phyloP scores from a whole-genome alignment of 2,888 invertebrate genomes.

The Trachelus tabidus region DNA sequence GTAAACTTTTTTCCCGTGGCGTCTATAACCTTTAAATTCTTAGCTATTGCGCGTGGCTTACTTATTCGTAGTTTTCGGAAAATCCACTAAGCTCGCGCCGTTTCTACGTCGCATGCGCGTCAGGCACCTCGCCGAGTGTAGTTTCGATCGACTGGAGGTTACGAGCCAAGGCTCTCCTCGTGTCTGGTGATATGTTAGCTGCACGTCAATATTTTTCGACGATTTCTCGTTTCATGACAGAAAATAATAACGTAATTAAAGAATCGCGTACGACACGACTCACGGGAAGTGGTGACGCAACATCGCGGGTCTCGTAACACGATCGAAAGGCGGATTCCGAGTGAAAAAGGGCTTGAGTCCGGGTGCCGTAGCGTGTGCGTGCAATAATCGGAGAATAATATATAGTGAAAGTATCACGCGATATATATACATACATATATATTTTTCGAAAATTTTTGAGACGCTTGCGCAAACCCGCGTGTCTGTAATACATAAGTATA shows the following conservation, averaged over 20 bases:
- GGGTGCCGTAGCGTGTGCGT: neutral
- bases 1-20: neutral
- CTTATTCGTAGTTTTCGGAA: neutral
- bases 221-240: conserved; percentile 16
- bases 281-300: neutral
- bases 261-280: neutral
- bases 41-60: neutral
- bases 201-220: conserved; percentile 11
- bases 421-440: neutral
- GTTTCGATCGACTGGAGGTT: conserved; percentile 50
- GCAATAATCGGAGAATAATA: neutral
- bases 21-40: neutral
- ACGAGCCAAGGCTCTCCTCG: conserved; percentile 22
- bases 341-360: neutral
- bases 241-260: conserved; percentile 5
- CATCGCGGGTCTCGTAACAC: neutral
- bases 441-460: neutral
- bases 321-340: neutral
- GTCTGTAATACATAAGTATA: neutral
- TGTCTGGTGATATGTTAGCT: conserved; percentile 18
- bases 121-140: conserved; percentile 27
- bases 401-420: neutral
- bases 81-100: conserved; percentile 33
- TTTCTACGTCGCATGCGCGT: conserved; percentile 34
- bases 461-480: neutral